phyloP scores from a whole-genome alignment of 2,888 invertebrate species.

The Tubulanus polymorphus region DNA sequence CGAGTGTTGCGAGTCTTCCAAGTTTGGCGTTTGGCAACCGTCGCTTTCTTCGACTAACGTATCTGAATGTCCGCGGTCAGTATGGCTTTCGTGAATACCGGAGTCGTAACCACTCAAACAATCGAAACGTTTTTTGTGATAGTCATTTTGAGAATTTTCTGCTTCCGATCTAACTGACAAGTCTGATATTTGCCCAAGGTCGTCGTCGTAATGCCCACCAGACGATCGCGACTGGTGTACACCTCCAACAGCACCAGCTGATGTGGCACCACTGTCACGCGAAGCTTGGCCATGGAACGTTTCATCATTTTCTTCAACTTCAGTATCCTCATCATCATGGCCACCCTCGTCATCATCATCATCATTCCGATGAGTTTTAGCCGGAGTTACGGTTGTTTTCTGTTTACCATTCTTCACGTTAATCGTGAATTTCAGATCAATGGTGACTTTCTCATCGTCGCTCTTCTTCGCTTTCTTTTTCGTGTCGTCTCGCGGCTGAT shows the following conservation, averaged over 20 bases:
- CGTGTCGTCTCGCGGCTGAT: no score
- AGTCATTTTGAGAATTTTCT: no score
- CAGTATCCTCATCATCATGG: background rate
- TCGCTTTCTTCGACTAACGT: background rate
- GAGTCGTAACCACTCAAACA: background rate
- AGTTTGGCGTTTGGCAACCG: background rate
- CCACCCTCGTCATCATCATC: conserved; percentile 1
- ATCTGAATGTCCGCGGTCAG: background rate
- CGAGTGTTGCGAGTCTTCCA: background rate
- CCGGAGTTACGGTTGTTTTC: no score
- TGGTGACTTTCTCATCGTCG: background rate
- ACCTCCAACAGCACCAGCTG: conserved; percentile 2
- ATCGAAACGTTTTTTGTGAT: no score
- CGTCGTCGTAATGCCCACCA: no score
- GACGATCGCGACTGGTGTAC: no score
- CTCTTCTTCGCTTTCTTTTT: background rate
- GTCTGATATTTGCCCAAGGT: no score
- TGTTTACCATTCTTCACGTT: background rate
- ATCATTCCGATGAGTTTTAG: background rate
- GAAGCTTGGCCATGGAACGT: no score
- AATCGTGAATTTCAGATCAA: background rate
- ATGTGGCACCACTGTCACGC: no score
- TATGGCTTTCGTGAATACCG: background rate
- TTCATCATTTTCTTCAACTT: background rate
- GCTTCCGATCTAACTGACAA: no score